phyloP scores from a whole-genome alignment of 2,797 vertebrate genomes.

The Odontamblyopus rebecca region DNA sequence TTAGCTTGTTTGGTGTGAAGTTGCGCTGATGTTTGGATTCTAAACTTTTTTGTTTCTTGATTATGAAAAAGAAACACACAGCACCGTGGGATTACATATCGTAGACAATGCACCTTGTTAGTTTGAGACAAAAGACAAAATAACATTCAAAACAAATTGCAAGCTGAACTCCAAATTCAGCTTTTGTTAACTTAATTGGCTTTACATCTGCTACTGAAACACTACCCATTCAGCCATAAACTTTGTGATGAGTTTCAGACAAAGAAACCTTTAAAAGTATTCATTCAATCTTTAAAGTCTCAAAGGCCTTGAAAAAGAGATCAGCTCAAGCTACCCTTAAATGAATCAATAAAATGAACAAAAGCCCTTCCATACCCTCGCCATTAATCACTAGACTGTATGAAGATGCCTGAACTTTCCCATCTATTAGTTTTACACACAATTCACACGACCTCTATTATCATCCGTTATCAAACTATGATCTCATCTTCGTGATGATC shows the following conservation, averaged over 20 bases:
- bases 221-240: neutral
- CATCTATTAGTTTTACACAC: too few relatives aligned
- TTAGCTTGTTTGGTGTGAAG: neutral
- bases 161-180: neutral
- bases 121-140: neutral
- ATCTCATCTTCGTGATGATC: too few relatives aligned
- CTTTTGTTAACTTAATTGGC: neutral
- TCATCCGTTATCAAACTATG: too few relatives aligned
- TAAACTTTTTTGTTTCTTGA: neutral
- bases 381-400: too few relatives aligned
- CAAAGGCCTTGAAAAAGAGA: too few relatives aligned
- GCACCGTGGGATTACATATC: neutral
- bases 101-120: neutral
- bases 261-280: neutral
- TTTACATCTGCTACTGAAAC: neutral
- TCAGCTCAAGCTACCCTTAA: too few relatives aligned
- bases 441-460: too few relatives aligned
- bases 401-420: too few relatives aligned
- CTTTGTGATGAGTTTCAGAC: neutral
- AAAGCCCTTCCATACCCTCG: too few relatives aligned
- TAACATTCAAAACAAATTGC: neutral
- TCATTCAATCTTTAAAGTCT: neutral
- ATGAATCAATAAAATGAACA: too few relatives aligned
- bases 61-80: neutral
- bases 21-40: neutral